Conservation (phyloP, 2,113 vertebrate genomes). For the Salminus brasiliensis region DNA sequence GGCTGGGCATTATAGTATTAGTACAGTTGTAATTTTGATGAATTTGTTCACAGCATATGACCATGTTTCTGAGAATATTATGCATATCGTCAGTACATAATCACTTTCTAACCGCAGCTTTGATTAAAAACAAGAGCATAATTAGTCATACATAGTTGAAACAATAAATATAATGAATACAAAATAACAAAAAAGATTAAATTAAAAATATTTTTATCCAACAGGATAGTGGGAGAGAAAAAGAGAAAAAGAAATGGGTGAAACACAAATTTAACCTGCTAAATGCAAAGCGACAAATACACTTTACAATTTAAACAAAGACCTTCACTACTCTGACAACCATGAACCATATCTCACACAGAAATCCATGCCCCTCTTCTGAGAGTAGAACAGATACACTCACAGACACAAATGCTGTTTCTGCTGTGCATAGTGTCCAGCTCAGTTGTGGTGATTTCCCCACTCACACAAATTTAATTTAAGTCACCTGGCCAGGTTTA, state of each 20-base stretch:
- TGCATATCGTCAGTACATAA: too few relatives aligned
- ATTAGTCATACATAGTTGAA: not conserved
- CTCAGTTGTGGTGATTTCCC: too few relatives aligned
- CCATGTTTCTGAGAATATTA: too few relatives aligned
- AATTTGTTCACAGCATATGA: too few relatives aligned
- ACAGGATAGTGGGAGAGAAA: not conserved
- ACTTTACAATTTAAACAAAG: not conserved
- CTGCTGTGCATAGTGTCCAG: too few relatives aligned
- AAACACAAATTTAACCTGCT: not conserved
- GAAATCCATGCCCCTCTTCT: not conserved
- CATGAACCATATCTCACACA: not conserved
- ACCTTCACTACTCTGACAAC: not conserved
- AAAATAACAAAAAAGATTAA: not conserved
- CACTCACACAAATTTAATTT: too few relatives aligned
- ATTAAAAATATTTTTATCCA: not conserved
- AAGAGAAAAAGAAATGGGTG: not conserved
- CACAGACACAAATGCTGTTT: constrained; percentile 38
- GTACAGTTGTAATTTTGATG: too few relatives aligned
- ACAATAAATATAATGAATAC: not conserved
- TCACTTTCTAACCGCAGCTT: too few relatives aligned
- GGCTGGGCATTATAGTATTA: too few relatives aligned
- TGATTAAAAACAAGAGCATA: too few relatives aligned
- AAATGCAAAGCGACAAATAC: not conserved
- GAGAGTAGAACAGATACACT: constrained; percentile 4
- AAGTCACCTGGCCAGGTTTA: too few relatives aligned